These are phyloP conservation scores for Agrochola litura DNA, from an alignment of 2,888 invertebrate genomes.

Conservation along the genomic window DNA sequence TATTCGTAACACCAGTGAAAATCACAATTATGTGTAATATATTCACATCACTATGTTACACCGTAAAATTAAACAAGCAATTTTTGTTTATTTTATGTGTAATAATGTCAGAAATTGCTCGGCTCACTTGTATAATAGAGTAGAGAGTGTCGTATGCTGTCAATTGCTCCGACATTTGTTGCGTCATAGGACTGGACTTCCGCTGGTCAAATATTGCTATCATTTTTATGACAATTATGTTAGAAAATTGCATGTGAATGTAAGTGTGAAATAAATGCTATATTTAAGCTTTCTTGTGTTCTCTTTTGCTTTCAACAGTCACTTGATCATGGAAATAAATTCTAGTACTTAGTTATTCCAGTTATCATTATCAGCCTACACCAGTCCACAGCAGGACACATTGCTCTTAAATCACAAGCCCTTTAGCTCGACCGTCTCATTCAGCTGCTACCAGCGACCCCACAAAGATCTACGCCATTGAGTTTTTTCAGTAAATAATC, in stretches of 20 bases:
- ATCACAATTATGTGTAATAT: constrained; percentile 69
- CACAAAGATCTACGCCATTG: background rate
- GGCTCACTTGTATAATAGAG: constrained; percentile 50
- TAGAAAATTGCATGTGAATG: constrained; percentile 29
- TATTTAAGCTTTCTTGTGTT: too few relatives aligned
- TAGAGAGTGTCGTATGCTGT: constrained; percentile 58
- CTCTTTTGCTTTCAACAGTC: too few relatives aligned
- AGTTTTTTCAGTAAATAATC: too few relatives aligned
- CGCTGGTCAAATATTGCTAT: constrained; percentile 32
- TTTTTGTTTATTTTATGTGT: constrained; percentile 64
- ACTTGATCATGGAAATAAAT: background rate
- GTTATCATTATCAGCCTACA: background rate
- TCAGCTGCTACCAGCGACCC: background rate
- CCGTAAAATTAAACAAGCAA: constrained; percentile 56
- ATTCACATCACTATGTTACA: constrained; percentile 65
- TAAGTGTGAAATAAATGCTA: constrained; percentile 5
- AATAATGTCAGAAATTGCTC: constrained; percentile 57
- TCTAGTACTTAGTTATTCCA: background rate
- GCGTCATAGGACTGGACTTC: constrained; percentile 43
- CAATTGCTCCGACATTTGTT: constrained; percentile 43
- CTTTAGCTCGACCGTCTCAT: background rate
- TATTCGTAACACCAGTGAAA: constrained; percentile 76
- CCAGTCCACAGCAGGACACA: background rate
- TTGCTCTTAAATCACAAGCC: background rate
- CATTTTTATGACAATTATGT: constrained; percentile 29